These are phyloP conservation scores for Vanacampus margaritifer DNA, from an alignment of 2,113 vertebrate genomes.

Conservation along the genomic window DNA sequence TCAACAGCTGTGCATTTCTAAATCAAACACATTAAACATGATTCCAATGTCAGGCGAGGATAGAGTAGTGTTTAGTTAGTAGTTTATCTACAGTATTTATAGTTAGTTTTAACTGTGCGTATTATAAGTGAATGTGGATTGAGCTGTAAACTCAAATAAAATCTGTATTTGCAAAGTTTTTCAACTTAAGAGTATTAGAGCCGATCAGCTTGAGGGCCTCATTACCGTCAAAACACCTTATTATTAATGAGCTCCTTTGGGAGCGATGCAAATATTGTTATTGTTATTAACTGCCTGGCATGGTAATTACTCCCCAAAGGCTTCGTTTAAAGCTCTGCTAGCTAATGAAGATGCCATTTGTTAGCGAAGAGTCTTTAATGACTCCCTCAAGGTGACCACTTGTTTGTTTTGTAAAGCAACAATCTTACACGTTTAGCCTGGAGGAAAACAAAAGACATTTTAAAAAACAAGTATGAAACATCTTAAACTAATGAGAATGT, in stretches of 20 bases:
- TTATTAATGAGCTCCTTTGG: constrained; percentile 62
- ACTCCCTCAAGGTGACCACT: constrained; percentile 13
- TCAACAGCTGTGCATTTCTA: no score
- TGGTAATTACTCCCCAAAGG: constrained; percentile 61
- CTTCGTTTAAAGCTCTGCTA: constrained; percentile 15
- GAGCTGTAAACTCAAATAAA: no score
- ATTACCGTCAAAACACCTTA: constrained; percentile 37
- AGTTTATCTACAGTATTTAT: no score
- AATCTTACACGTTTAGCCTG: no score
- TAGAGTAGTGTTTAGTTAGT: no score
- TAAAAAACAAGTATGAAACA: not conserved
- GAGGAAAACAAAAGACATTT: not conserved
- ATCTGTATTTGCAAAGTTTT: not conserved
- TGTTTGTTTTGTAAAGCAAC: not conserved
- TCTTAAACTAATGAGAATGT: not conserved
- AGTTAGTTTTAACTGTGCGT: no score
- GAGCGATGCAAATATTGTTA: constrained; percentile 23
- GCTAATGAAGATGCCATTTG: constrained; percentile 31
- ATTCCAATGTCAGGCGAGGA: no score
- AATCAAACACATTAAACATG: no score
- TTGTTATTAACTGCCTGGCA: constrained; percentile 54
- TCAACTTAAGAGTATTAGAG: not conserved
- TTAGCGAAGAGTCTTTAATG: constrained; percentile 29
- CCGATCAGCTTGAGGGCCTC: constrained; percentile 14
- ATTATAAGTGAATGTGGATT: no score